A percentile compares a stretch with the other conserved stretches of the same genome.
phyloP scores from a whole-genome alignment of 2,888 invertebrate genomes.

The Amphiduros pacificus region DNA sequence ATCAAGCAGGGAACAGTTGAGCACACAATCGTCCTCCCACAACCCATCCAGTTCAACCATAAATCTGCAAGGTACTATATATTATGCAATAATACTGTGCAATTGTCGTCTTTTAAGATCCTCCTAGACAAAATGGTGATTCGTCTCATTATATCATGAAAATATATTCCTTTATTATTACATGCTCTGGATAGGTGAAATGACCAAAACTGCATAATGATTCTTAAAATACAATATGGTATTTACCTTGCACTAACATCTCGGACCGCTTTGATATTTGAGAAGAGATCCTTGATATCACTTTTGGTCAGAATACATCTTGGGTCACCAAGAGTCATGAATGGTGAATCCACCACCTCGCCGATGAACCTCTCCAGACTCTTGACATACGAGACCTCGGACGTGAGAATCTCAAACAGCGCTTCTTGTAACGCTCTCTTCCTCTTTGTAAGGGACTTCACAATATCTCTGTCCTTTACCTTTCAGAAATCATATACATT shows the following conservation, averaged over 20 bases:
- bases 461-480: too few relatives aligned
- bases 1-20: slow-evolving; percentile 77
- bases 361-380: slow-evolving; percentile 86
- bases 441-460: too few relatives aligned
- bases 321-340: slow-evolving; percentile 72
- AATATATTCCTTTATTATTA: too few relatives aligned
- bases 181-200: too few relatives aligned
- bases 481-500: too few relatives aligned
- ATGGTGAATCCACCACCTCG: slow-evolving; percentile 72
- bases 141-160: too few relatives aligned
- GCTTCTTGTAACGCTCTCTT: too few relatives aligned
- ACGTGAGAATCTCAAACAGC: slow-evolving; percentile 96
- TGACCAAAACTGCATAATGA: too few relatives aligned
- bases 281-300: slow-evolving; percentile 83
- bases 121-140: too few relatives aligned
- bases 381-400: slow-evolving; percentile 94
- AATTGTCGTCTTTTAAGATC: too few relatives aligned
- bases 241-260: slow-evolving; percentile 60
- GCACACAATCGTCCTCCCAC: slow-evolving; percentile 86
- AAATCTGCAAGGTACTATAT: slow-evolving; percentile 67
- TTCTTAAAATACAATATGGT: too few relatives aligned
- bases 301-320: slow-evolving; percentile 41
- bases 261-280: slow-evolving; percentile 73
- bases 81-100: too few relatives aligned
- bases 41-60: slow-evolving; percentile 84